phyloP scores from a whole-genome alignment of 1,140 invertebrate genomes.

The Zaprionus africanus region DNA sequence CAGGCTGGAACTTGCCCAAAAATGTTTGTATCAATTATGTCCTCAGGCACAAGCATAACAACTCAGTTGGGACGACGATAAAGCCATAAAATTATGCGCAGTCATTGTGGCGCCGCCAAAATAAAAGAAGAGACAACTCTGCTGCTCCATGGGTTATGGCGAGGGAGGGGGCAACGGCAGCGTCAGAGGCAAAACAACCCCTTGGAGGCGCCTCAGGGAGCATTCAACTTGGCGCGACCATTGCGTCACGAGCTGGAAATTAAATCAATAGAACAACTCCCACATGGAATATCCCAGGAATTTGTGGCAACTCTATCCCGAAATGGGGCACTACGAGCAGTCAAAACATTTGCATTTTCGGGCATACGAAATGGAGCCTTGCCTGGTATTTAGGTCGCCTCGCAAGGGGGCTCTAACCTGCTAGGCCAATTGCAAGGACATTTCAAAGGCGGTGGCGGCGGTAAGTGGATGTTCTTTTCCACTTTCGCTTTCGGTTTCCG shows the following conservation, averaged over 20 bases:
- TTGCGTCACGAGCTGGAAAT: constrained; percentile 72
- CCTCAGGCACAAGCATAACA: constrained; percentile 24
- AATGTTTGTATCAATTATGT: constrained; percentile 56
- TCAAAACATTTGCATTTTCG: constrained; percentile 65
- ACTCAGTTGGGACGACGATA: constrained; percentile 38
- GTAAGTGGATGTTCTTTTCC: constrained; percentile 31
- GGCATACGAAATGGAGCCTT: constrained; percentile 25
- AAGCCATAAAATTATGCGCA: constrained; percentile 78
- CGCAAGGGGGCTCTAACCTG: neutral
- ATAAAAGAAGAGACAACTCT: constrained; percentile 28
- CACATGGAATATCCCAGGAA: constrained; percentile 42
- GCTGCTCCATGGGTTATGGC: constrained; percentile 13
- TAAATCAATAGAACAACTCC: constrained; percentile 80
- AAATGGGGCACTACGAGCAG: constrained; percentile 54
- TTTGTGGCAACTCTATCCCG: constrained; percentile 1
- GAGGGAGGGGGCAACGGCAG: constrained; percentile 23
- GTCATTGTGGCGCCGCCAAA: constrained; percentile 70
- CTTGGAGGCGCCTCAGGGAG: constrained; percentile 63
- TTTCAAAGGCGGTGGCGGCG: constrained; percentile 53
- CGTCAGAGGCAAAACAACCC: constrained; percentile 62
- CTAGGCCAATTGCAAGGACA: constrained; percentile 66
- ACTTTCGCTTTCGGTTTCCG: constrained; percentile 57
- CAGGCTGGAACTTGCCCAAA: constrained; percentile 17
- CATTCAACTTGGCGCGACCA: constrained; percentile 65
- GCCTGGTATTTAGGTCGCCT: constrained; percentile 61